Percentiles rank a stretch among this genome's conserved stretches.
phyloP scores from a whole-genome alignment of 2,888 invertebrate species.

The Merodon equestris region DNA sequence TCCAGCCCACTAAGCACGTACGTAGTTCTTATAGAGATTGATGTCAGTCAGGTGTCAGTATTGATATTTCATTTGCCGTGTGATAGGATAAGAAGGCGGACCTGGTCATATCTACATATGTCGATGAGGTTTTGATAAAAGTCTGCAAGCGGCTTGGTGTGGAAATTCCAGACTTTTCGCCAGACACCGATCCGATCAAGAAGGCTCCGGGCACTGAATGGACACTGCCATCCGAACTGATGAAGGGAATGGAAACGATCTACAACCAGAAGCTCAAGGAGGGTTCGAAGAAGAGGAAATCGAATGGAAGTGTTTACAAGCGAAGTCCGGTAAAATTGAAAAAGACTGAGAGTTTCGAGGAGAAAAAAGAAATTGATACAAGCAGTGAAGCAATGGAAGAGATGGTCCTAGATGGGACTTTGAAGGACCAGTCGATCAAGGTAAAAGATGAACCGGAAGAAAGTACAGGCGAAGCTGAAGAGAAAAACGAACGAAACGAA shows the following conservation, averaged over 20 bases:
- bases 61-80: not conserved
- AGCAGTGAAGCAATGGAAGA: too few relatives aligned
- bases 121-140: conserved; percentile 89
- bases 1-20: conserved; percentile 99
- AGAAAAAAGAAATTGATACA: conserved; percentile 20
- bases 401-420: too few relatives aligned
- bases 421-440: too few relatives aligned
- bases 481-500: too few relatives aligned
- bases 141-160: conserved; percentile 87
- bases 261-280: conserved; percentile 79
- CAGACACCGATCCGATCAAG: conserved; percentile 84
- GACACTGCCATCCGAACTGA: conserved; percentile 84
- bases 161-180: conserved; percentile 86
- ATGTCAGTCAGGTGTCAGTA: not conserved
- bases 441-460: too few relatives aligned
- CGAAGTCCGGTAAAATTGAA: conserved; percentile 37
- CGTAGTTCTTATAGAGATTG: conserved; percentile 73
- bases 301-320: conserved; percentile 11
- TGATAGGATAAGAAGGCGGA: conserved; percentile 93
- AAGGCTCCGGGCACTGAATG: conserved; percentile 81
- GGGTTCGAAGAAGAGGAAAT: conserved; percentile 71
- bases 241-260: conserved; percentile 82
- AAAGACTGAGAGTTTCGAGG: conserved; percentile 31
- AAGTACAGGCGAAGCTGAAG: too few relatives aligned
- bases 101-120: conserved; percentile 91